phyloP scores from a whole-genome alignment of 2,113 vertebrate species.

The Noturus placidus region DNA sequence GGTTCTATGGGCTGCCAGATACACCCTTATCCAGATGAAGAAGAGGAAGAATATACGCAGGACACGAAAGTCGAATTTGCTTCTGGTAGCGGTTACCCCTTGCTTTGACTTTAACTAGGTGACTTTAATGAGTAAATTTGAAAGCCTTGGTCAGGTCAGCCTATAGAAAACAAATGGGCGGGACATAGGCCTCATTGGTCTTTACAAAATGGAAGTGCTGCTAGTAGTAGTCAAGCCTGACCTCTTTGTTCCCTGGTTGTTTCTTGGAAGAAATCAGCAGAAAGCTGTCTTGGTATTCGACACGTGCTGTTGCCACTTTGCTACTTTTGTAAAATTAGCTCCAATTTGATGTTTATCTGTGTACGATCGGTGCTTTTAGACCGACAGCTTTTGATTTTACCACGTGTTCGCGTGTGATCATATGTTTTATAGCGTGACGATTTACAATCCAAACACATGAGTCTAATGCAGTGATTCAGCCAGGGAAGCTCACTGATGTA shows the following conservation, averaged over 20 bases:
- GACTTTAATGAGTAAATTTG: neutral
- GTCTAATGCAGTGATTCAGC: constrained; percentile 12
- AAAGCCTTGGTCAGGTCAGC: neutral
- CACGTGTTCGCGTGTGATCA: neutral
- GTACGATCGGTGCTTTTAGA: neutral
- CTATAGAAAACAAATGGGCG: neutral
- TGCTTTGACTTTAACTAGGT: neutral
- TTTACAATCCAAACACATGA: constrained; percentile 15
- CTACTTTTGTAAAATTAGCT: neutral
- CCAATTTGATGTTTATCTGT: neutral
- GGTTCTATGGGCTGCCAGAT: no score
- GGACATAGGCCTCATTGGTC: neutral
- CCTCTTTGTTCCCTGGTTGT: neutral
- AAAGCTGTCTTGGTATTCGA: neutral
- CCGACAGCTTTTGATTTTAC: constrained; percentile 8
- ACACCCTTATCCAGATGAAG: no score
- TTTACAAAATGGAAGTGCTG: neutral
- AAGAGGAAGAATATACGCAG: neutral
- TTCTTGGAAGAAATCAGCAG: neutral
- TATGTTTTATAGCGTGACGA: neutral
- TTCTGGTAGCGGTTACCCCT: neutral
- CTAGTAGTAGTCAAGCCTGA: neutral
- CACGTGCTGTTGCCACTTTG: neutral
- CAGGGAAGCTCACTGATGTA: neutral
- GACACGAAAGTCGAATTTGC: neutral